phyloP scores from a whole-genome alignment of 2,888 invertebrate genomes.

The Sinhomidia bicolor region DNA sequence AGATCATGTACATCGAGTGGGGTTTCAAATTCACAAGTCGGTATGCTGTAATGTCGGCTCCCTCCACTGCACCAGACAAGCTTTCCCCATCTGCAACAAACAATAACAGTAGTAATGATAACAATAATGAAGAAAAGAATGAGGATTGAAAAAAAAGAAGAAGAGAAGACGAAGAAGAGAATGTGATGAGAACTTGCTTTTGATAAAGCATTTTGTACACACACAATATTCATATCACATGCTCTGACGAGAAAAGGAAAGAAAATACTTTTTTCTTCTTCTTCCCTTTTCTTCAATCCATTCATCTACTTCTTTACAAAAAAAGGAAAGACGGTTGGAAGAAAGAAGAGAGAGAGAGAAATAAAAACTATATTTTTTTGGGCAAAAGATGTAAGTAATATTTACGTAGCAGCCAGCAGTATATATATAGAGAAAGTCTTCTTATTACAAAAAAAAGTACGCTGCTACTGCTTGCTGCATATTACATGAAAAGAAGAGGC shows the following conservation, averaged over 20 bases:
- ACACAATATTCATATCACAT: not conserved
- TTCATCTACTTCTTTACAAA: not conserved
- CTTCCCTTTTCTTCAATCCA: not conserved
- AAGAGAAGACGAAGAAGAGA: not conserved
- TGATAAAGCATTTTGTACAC: not conserved
- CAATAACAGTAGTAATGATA: not conserved
- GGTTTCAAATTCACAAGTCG: conserved; percentile 85
- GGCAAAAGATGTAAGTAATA: no score
- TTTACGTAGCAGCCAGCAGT: no score
- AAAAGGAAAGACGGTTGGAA: no score
- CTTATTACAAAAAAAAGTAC: no score
- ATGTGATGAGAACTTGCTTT: not conserved
- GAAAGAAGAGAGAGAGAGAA: not conserved
- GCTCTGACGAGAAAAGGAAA: not conserved
- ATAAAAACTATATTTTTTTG: not conserved
- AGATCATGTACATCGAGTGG: conserved; percentile 88
- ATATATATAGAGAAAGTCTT: no score
- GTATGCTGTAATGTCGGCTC: conserved; percentile 74
- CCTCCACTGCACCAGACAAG: conserved; percentile 72
- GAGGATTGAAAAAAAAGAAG: not conserved
- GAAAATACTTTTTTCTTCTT: not conserved
- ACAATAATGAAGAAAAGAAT: not conserved
- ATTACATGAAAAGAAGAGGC: not conserved
- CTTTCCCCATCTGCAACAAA: conserved; percentile 69
- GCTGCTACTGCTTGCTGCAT: no score